Base-by-base conservation (phyloP, 2,888 invertebrate species). In the Lasioglossum vierecki region DNA sequence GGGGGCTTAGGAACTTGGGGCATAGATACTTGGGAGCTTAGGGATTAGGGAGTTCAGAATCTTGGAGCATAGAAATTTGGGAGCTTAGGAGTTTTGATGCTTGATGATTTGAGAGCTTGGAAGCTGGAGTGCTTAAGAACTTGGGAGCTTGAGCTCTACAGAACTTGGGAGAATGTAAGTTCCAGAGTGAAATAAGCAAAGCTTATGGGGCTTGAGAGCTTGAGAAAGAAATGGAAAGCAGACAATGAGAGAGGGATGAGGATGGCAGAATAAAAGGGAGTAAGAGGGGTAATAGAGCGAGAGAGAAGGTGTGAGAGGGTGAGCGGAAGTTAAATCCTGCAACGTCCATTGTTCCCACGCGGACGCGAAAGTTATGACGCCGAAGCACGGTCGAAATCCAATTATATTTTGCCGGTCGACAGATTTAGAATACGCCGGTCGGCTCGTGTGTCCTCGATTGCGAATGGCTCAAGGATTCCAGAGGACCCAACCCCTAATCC, bases 371-470 rank as follows among this genome's bases (percentile, higher is more conserved):
- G 30, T 80, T 60, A 71, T 22, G n/a, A 63, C 35, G 49, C 4
- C 13, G 71, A 83, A 71, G 76, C 71, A 75, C 76, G 74, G 44
- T 71, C 63, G 63, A 76, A 76, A 80, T 68, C 46, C 74, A 80
- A 79, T 82, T 80, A 73, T 60, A 79, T 80, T 70, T 57, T 57
- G 63, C 18, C 39, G 39, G 60, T 15, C 46, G 18, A 63, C 49
- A 41, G 57, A 77, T 73, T 79, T 49, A 9, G 41, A 78, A 57
- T 41, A 63, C 44, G 11, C 39, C 26, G 30, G 41, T 30, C 22
- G 53, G 9, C 22, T 18, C 35, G 60, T 76, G 49, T 41, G 35
- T 39, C 22, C 26, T 44, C 44, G 66, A 79, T 79, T 13, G 70
- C 35, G 73, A 63, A 72, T 30, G 26, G 9, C 30, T 49, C 41